Conservation (phyloP, 1,140 invertebrate genomes). For the Bombus balteatus region DNA sequence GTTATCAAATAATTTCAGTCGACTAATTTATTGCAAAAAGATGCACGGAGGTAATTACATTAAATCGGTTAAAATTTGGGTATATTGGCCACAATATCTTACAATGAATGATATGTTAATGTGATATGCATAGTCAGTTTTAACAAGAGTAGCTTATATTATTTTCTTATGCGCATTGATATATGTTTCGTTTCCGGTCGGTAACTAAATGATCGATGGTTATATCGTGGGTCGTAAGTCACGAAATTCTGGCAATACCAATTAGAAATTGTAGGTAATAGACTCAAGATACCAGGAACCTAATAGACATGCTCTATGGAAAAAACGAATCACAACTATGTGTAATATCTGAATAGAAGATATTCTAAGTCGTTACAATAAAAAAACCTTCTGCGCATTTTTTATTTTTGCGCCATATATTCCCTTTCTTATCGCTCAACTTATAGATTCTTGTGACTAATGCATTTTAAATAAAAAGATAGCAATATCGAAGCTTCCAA, state of each 20-base stretch:
- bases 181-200: slow-evolving; percentile 1
- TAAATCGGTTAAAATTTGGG: not conserved
- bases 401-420: not conserved
- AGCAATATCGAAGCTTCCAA: too few species aligned
- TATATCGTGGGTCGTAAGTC: slow-evolving; percentile 27
- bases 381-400: not conserved
- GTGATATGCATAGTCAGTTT: not conserved
- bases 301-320: not conserved
- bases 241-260: slow-evolving; percentile 6
- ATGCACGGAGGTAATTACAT: too few species aligned
- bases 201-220: slow-evolving; percentile 20
- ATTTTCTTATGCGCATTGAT: not conserved
- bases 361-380: not conserved
- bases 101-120: not conserved
- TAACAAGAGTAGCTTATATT: not conserved
- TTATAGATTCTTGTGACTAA: not conserved
- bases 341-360: not conserved
- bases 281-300: not conserved
- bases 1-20: not conserved
- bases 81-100: not conserved
- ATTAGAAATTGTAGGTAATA: not conserved
- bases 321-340: slow-evolving; percentile 9
- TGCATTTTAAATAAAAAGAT: not conserved
- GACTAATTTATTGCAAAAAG: not conserved
- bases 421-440: not conserved